A percentile compares a stretch with the other conserved stretches of the same genome.
These are phyloP conservation scores for Trichechus manatus DNA, from an alignment of 2,113 vertebrate genomes.

Conservation along the genomic window DNA sequence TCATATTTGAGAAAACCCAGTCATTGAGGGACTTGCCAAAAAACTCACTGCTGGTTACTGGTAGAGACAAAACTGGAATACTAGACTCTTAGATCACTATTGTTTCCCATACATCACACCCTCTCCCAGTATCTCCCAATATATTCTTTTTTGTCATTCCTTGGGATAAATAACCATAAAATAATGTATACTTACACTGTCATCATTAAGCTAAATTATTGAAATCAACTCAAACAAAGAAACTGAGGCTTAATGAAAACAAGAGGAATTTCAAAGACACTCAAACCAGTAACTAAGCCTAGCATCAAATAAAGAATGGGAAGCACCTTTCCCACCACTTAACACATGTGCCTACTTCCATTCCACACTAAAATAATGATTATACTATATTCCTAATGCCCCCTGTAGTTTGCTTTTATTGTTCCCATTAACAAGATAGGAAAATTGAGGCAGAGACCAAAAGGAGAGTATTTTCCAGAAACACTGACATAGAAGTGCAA, in stretches of 20 bases:
- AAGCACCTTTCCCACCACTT: not conserved
- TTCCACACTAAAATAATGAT: not conserved
- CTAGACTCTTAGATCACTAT: not conserved
- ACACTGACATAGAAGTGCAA: not conserved
- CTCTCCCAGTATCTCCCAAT: too few species aligned
- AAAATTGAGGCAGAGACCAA: constrained; percentile 48
- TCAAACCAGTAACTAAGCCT: constrained; percentile 5
- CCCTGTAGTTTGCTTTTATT: not conserved
- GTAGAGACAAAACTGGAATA: not conserved
- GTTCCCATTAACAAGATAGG: not conserved
- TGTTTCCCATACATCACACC: not conserved
- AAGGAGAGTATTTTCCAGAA: not conserved
- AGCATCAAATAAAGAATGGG: constrained; percentile 29
- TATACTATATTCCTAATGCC: not conserved
- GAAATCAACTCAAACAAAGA: constrained; percentile 15
- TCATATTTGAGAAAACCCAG: constrained; percentile 40
- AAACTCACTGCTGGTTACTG: not conserved
- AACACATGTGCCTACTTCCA: not conserved
- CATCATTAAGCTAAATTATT: constrained; percentile 33
- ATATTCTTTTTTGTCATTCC: not conserved
- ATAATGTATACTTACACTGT: constrained; percentile 1
- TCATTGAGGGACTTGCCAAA: not conserved
- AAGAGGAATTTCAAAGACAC: constrained; percentile 46
- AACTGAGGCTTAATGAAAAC: not conserved
- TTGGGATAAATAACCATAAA: constrained; percentile 21